These are phyloP conservation scores for Marmota flaviventris DNA, from an alignment of 2,113 vertebrate genomes.

Conservation along the genomic window DNA sequence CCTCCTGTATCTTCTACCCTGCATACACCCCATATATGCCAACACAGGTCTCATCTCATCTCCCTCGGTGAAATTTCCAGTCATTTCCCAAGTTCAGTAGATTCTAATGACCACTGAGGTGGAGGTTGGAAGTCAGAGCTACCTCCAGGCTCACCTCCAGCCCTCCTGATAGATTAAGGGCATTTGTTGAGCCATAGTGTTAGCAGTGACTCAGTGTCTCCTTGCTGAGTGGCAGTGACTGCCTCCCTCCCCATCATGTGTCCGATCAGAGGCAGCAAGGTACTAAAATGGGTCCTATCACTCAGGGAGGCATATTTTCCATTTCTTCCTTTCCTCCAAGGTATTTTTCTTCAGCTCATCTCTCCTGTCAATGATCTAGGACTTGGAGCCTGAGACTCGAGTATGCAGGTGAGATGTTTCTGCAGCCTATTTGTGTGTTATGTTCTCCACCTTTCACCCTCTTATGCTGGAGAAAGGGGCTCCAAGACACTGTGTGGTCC, in stretches of 20 bases:
- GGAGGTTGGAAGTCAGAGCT: background rate
- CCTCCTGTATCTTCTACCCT: background rate
- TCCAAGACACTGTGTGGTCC: rapidly evolving
- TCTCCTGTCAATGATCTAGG: background rate
- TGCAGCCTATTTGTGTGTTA: background rate
- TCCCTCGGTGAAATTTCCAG: background rate
- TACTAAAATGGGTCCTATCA: rapidly evolving
- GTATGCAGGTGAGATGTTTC: rapidly evolving
- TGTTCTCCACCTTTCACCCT: background rate
- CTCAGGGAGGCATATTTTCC: background rate
- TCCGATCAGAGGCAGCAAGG: background rate
- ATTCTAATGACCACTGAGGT: background rate
- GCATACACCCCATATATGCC: rapidly evolving
- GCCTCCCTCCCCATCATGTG: rapidly evolving
- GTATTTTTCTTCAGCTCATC: background rate
- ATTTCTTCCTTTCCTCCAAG: background rate
- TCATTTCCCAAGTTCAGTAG: background rate
- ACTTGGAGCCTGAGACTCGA: background rate
- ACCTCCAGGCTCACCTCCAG: no score
- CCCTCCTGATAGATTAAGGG: background rate
- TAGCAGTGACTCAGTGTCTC: background rate
- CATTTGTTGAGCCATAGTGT: background rate
- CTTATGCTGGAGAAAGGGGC: background rate
- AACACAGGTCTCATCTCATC: background rate
- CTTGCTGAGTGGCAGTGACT: no score